Conservation (phyloP, 2,113 vertebrate species). For the Porphyrio hochstetteri region DNA sequence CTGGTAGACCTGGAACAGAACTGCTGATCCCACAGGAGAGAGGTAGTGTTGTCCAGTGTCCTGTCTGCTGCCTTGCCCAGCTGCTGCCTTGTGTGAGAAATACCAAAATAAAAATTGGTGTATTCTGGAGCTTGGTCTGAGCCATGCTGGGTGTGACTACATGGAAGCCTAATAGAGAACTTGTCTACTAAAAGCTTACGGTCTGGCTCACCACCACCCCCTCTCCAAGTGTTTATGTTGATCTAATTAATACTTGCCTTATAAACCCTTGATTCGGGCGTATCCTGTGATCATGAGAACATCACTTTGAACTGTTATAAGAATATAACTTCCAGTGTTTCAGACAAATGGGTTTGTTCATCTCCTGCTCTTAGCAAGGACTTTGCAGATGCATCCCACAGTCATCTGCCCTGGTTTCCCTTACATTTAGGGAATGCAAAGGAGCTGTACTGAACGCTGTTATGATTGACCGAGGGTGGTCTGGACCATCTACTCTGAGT, state of each 20-base stretch:
- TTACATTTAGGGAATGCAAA: not conserved
- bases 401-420: constrained; percentile 34
- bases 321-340: not conserved
- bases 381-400: not conserved
- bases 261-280: not conserved
- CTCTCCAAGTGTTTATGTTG: not conserved
- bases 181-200: not conserved
- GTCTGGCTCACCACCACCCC: too few species aligned
- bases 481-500: not conserved
- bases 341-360: not conserved
- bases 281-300: not conserved
- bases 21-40: not conserved
- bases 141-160: not conserved
- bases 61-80: not conserved
- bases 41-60: not conserved
- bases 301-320: not conserved
- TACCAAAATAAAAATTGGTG: not conserved
- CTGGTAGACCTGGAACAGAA: not conserved
- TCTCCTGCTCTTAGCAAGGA: not conserved
- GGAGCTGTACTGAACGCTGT: not conserved
- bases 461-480: not conserved
- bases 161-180: not conserved
- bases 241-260: not conserved
- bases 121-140: not conserved
- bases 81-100: not conserved